Conservation (phyloP, 2,113 vertebrate genomes). For the Ornithorhynchus anatinus region DNA sequence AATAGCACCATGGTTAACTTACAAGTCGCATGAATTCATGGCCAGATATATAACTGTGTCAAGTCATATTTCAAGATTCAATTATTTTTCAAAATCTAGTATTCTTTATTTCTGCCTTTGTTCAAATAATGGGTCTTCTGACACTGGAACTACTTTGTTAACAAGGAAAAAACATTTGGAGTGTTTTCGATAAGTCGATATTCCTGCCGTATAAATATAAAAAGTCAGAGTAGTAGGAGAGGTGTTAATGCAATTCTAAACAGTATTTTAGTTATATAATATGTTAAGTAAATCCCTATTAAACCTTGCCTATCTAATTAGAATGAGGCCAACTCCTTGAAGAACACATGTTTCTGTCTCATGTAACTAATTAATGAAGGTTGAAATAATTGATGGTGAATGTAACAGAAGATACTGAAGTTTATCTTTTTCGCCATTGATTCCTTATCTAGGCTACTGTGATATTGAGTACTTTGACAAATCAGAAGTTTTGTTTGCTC, state of each 20-base stretch:
- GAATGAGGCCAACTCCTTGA: constrained; percentile 26
- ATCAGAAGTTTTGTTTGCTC: constrained; percentile 27
- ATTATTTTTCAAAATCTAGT: too few relatives aligned
- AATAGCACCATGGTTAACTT: not conserved
- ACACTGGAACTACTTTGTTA: too few relatives aligned
- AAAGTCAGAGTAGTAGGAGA: not conserved
- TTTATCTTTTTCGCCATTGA: constrained; percentile 57
- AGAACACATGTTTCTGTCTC: constrained; percentile 67
- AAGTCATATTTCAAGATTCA: constrained; percentile 2
- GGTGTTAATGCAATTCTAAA: not conserved
- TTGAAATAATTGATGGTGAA: constrained; percentile 77
- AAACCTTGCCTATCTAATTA: constrained; percentile 34
- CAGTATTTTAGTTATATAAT: constrained; percentile 9
- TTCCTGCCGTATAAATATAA: not conserved
- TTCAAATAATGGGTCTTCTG: too few relatives aligned
- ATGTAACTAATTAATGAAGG: constrained; percentile 74
- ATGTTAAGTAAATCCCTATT: constrained; percentile 11
- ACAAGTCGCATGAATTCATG: constrained; percentile 41
- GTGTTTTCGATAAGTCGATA: not conserved
- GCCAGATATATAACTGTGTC: not conserved
- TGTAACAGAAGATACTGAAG: constrained; percentile 68
- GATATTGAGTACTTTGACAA: constrained; percentile 50
- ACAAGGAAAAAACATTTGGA: too few relatives aligned
- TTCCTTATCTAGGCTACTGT: constrained; percentile 49
- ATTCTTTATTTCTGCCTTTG: too few relatives aligned